These are phyloP conservation scores for Gobiocypris rarus DNA, from an alignment of 2,113 vertebrate species.

Conservation along the genomic window DNA sequence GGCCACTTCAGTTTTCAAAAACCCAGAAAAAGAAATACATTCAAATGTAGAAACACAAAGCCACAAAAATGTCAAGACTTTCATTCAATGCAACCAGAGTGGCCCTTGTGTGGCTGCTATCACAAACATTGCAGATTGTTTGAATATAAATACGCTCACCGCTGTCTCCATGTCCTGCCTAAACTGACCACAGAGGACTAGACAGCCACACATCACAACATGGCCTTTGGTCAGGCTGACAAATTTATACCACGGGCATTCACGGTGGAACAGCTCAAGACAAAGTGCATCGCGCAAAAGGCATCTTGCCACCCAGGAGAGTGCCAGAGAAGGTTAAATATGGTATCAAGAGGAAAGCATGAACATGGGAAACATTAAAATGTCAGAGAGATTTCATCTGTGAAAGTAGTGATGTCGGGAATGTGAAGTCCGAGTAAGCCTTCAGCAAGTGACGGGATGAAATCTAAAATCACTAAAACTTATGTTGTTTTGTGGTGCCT, in stretches of 20 bases:
- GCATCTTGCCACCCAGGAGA: neutral
- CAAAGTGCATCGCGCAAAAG: neutral
- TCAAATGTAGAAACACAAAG: slow-evolving; percentile 63
- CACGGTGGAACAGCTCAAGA: neutral
- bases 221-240: slow-evolving; percentile 9
- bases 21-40: slow-evolving; percentile 56
- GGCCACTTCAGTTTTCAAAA: slow-evolving; percentile 26
- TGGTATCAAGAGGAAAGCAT: neutral
- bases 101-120: slow-evolving; percentile 59
- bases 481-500: neutral
- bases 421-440: no score
- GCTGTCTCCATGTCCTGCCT: slow-evolving; percentile 48
- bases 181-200: slow-evolving; percentile 59
- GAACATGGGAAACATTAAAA: neutral
- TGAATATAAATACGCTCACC: slow-evolving; percentile 71
- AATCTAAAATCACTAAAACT: neutral
- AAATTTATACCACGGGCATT: slow-evolving; percentile 12
- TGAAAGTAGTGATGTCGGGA: neutral
- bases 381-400: neutral
- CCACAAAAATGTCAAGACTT: slow-evolving; percentile 74
- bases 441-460: no score
- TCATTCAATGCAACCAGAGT: slow-evolving; percentile 69
- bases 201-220: slow-evolving; percentile 36
- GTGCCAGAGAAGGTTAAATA: slow-evolving; percentile 8
- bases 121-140: slow-evolving; percentile 67